Percentiles rank a stretch among this genome's conserved stretches.
These are phyloP conservation scores for Engraulis encrasicolus DNA, from an alignment of 2,113 vertebrate genomes.

Conservation along the genomic window DNA sequence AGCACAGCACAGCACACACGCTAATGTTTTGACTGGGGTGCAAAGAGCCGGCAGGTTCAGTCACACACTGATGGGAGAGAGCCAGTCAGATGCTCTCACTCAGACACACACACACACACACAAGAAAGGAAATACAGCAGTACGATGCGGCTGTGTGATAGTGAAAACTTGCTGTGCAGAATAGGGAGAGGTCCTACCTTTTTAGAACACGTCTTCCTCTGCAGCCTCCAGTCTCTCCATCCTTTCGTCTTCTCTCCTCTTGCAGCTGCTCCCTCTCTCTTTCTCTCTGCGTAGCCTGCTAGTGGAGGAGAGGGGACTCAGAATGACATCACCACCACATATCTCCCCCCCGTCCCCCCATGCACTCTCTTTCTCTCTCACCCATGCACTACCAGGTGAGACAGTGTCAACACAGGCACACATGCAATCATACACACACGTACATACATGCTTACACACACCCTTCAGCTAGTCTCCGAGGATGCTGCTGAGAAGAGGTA, in stretches of 20 bases:
- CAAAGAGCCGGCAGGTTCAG: slow-evolving; percentile 44
- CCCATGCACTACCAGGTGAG: not conserved
- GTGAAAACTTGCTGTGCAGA: not conserved
- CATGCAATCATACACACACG: slow-evolving; percentile 22
- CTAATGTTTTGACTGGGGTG: slow-evolving; percentile 40
- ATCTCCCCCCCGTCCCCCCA: not conserved
- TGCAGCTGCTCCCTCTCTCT: not conserved
- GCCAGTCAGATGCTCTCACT: not conserved
- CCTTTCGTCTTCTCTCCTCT: slow-evolving; percentile 21
- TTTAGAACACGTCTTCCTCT: slow-evolving; percentile 18
- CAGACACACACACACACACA: not conserved
- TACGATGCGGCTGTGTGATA: not conserved
- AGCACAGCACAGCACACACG: slow-evolving; percentile 51
- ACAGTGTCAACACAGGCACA: not conserved
- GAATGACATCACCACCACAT: slow-evolving; percentile 68
- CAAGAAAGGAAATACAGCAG: not conserved
- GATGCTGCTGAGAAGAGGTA: slow-evolving; percentile 9
- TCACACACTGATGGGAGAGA: not conserved
- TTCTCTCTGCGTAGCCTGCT: slow-evolving; percentile 9
- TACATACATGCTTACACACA: not conserved
- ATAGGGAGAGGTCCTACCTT: not conserved
- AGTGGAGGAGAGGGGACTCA: slow-evolving; percentile 51
- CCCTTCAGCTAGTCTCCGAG: not conserved
- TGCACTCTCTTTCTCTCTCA: not conserved
- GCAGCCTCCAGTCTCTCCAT: slow-evolving; percentile 35